Conservation (phyloP, 2,113 vertebrate genomes). For the Morone saxatilis region DNA sequence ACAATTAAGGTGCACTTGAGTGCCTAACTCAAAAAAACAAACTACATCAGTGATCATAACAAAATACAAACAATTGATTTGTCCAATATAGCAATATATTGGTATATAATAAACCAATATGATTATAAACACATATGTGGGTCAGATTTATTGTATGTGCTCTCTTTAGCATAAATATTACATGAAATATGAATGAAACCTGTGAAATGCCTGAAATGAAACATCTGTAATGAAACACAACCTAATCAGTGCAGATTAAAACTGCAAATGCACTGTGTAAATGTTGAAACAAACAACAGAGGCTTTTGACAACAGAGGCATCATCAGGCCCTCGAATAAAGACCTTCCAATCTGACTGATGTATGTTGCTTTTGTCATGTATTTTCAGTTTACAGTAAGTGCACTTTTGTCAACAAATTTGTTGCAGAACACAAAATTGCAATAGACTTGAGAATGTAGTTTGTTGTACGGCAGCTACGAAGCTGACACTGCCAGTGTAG, state of each 20-base stretch:
- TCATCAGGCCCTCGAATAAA: neutral
- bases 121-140: conserved; percentile 54
- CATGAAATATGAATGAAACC: conserved; percentile 34
- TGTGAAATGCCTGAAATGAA: conserved; percentile 42
- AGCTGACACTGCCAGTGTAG: conserved; percentile 41
- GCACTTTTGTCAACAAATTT: conserved; percentile 46
- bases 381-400: conserved; percentile 46
- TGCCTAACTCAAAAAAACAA: conserved; percentile 56
- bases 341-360: conserved; percentile 13
- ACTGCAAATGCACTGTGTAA: conserved; percentile 27
- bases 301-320: conserved; percentile 31
- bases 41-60: conserved; percentile 60
- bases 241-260: conserved; percentile 52
- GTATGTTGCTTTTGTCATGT: neutral
- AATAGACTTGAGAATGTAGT: conserved; percentile 1
- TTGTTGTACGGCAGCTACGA: conserved; percentile 6
- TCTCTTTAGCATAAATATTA: conserved; percentile 27
- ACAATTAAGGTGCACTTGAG: conserved; percentile 82
- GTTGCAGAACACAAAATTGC: conserved; percentile 10
- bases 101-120: conserved; percentile 53
- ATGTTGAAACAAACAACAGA: conserved; percentile 2
- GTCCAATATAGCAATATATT: conserved; percentile 47
- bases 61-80: conserved; percentile 50
- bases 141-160: conserved; percentile 47
- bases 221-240: conserved; percentile 21